These are phyloP conservation scores for Dryococelus australis DNA, from an alignment of 2,888 invertebrate genomes.

Conservation along the genomic window DNA sequence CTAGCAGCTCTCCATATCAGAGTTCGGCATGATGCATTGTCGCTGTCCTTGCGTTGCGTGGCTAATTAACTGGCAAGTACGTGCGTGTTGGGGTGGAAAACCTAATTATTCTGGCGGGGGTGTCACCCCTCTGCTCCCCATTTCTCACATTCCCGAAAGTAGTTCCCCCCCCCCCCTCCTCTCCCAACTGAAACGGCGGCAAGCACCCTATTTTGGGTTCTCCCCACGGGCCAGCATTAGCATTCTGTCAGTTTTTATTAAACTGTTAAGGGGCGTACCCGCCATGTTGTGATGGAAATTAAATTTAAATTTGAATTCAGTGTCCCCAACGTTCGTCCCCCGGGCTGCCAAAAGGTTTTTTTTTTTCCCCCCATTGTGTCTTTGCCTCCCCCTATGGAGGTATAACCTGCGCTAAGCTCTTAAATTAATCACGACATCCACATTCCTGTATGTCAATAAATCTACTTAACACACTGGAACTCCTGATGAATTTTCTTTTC, in stretches of 20 bases:
- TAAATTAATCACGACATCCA: background rate
- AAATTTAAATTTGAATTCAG: background rate
- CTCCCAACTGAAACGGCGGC: no score
- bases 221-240: background rate
- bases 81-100: conserved; percentile 10
- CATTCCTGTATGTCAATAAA: no score
- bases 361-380: no score
- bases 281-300: background rate
- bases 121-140: background rate
- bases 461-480: background rate
- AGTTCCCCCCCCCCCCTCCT: background rate
- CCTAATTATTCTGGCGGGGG: background rate
- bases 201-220: background rate
- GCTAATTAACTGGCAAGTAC: background rate
- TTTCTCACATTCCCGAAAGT: background rate
- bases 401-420: background rate
- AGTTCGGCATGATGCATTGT: background rate
- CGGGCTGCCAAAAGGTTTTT: background rate
- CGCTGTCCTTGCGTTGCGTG: background rate
- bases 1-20: no score
- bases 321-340: background rate
- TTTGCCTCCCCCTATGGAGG: background rate
- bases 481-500: no score
- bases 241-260: conserved; percentile 16
- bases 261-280: background rate